Evolutionary conservation across 1,140 invertebrate species (phyloP).

Genomic region (Drosophila kurseongensis): DNA sequence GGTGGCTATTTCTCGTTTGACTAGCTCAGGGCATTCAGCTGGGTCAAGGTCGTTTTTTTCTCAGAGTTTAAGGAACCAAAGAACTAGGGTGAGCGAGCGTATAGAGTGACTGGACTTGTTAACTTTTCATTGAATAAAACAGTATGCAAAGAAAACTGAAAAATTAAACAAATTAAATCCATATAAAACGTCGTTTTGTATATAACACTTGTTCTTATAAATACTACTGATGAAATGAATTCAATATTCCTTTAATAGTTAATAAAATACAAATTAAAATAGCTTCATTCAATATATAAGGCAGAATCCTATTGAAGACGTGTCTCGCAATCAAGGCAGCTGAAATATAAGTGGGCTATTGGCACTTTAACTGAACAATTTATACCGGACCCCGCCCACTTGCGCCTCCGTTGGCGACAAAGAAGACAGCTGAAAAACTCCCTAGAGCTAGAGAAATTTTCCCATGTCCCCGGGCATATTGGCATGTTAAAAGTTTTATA

Average conservation of each 20-base stretch:
- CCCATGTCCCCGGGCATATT: slow-evolving; percentile 29
- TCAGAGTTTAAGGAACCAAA: slow-evolving; percentile 1
- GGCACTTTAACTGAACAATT: slow-evolving; percentile 5
- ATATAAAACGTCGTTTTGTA: not conserved
- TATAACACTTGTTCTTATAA: too few species aligned
- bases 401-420: too few species aligned
- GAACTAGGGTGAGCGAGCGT: slow-evolving; percentile 6
- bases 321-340: not conserved
- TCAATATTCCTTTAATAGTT: not conserved
- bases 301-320: not conserved
- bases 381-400: not conserved
- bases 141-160: too few species aligned
- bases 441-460: slow-evolving; percentile 10
- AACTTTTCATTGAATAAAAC: not conserved
- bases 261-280: not conserved
- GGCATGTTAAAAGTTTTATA: slow-evolving; percentile 53
- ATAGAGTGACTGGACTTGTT: not conserved
- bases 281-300: not conserved
- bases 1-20: slow-evolving; percentile 12
- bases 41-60: slow-evolving; percentile 30
- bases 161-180: not conserved
- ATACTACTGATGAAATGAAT: too few species aligned
- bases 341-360: slow-evolving; percentile 6
- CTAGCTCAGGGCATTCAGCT: slow-evolving; percentile 16
- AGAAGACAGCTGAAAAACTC: slow-evolving; percentile 8